Conservation (phyloP, 2,888 invertebrate species). For the Tholera decimalis region DNA sequence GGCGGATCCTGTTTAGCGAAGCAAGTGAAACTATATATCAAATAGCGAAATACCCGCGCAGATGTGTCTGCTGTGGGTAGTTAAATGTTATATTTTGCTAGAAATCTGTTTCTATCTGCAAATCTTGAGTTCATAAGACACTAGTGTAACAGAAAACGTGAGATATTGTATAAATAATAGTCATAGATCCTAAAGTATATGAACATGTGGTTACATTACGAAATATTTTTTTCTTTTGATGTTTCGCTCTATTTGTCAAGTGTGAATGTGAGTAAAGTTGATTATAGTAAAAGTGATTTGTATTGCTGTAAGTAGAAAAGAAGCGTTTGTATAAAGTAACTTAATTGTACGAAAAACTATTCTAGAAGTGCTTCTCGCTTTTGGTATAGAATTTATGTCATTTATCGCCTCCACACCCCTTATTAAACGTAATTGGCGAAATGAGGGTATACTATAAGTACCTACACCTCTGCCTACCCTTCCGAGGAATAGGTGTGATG, state of each 20-base stretch:
- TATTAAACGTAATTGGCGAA: too few relatives aligned
- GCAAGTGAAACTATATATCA: too few relatives aligned
- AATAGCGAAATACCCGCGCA: too few relatives aligned
- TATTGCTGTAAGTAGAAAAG: background rate
- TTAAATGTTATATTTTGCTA: too few relatives aligned
- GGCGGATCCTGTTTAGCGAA: too few relatives aligned
- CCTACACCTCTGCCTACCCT: too few relatives aligned
- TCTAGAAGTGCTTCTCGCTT: background rate
- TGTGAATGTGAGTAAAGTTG: background rate
- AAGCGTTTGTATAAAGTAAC: background rate
- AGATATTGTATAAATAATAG: constrained; percentile 51
- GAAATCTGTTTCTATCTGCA: background rate
- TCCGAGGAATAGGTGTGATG: background rate
- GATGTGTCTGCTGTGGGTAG: too few relatives aligned
- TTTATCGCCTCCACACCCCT: too few relatives aligned
- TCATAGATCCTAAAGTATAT: constrained; percentile 45
- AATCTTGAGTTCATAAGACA: constrained; percentile 31
- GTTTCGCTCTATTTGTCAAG: constrained; percentile 30
- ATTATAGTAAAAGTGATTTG: background rate
- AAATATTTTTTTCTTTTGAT: constrained; percentile 16
- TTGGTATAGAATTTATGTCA: too few relatives aligned
- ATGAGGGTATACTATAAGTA: too few relatives aligned
- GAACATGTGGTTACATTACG: constrained; percentile 25
- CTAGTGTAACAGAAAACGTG: constrained; percentile 25
- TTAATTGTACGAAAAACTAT: constrained; percentile 8